These are phyloP conservation scores for Holothuria scabra DNA, from an alignment of 53 echinoderm and acorn worm genomes.

Conservation along the genomic window DNA sequence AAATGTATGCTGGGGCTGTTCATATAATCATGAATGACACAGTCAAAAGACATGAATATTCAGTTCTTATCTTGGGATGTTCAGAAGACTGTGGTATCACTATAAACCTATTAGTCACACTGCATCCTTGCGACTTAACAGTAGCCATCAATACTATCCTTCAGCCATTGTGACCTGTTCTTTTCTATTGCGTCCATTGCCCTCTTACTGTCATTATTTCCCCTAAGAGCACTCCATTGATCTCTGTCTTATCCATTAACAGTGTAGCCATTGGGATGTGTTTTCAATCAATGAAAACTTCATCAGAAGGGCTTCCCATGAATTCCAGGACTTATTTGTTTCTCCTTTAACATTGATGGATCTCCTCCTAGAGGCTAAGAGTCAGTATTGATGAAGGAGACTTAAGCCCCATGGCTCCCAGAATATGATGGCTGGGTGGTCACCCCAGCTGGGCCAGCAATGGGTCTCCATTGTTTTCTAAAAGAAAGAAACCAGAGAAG, in stretches of 20 bases:
- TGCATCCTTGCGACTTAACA: slow-evolving; percentile 27
- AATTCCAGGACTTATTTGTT: neutral
- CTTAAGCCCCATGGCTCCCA: too few species aligned
- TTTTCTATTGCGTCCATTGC: slow-evolving; percentile 23
- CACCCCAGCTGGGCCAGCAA: too few species aligned
- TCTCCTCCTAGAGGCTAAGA: slow-evolving; percentile 15
- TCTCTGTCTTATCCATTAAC: slow-evolving; percentile 4
- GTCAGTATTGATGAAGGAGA: slow-evolving; percentile 16
- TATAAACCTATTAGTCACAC: slow-evolving; percentile 25
- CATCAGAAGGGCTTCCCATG: slow-evolving; percentile 23
- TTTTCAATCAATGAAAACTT: slow-evolving; percentile 7
- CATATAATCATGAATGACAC: too few species aligned
- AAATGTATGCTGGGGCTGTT: too few species aligned
- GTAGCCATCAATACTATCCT: slow-evolving; percentile 5
- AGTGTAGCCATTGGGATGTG: slow-evolving; percentile 17
- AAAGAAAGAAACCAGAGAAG: too few species aligned
- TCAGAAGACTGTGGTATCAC: neutral
- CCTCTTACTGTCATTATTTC: slow-evolving; percentile 11
- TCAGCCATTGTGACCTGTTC: neutral
- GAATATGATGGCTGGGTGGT: too few species aligned
- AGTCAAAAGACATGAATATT: too few species aligned
- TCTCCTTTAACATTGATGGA: neutral
- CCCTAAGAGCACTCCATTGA: slow-evolving; percentile 18
- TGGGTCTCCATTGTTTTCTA: too few species aligned
- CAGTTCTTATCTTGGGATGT: too few species aligned